Base-by-base conservation (phyloP, 2,888 invertebrate species). In the Notocelia uddmanniana region DNA sequence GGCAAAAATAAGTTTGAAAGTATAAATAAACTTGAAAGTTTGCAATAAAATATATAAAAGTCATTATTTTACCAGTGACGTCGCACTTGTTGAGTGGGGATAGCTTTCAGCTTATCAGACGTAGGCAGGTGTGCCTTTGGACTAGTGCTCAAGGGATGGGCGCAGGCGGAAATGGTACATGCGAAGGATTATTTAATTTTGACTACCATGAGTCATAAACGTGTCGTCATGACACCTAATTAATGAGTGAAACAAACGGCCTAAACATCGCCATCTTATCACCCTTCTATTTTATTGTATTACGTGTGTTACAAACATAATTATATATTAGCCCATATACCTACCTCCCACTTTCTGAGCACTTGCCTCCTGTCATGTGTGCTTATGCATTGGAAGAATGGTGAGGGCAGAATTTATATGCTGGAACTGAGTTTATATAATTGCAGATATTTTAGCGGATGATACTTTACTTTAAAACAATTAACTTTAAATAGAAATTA, bases 41-140 rank as follows among this genome's bases (percentile, higher is more conserved):
- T 9, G 34, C 5, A 37, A 31, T 41, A 58, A 75, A 74, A 69
- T 60, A 75, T 73, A 75, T 76, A 76, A 77, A 77, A 74, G 55
- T 69, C 74, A 76, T 79, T 77, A 77, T 74, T 79, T 77, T 74
- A 48, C 26, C 18, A 75, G 73, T 76, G 75, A 79, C 78, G 76
- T 75, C 76, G 77, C 81, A 83, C 83, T 85, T 84, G 83, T 85
- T 85, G 84, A 83, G 78, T 77, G 73, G 74, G 78, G 81, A n/a
- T 78, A 75, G 75, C 78, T 82, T 80, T 77, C 69, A 76, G 76
- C 79, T 83, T 84, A 83, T 84, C 83, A 79, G 76, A 60, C 64
- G 73, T 73, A 70, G 75, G 75, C 82, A 83, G 82, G 79, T 82
- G 79, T 71, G 77, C 75, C 71, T 73, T 76, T 71, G 73, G 63